These are phyloP conservation scores for Tetraodon nigroviridis DNA, from an alignment of 2,113 vertebrate genomes.

Conservation along the genomic window DNA sequence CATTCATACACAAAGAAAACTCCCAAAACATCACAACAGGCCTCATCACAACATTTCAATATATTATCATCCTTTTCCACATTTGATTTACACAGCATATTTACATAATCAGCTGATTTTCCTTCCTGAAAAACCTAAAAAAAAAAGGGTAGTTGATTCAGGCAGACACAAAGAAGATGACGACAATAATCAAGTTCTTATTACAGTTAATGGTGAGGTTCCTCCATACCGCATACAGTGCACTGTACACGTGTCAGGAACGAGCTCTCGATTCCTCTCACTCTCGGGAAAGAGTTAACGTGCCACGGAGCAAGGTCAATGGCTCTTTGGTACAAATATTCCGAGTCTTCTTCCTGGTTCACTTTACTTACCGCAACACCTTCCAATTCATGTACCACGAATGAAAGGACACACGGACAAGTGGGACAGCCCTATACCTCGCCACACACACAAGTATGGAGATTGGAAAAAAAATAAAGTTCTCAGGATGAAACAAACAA, in stretches of 20 bases:
- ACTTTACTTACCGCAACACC: conserved; percentile 21
- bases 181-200: conserved; percentile 43
- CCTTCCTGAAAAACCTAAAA: conserved; percentile 30
- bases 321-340: conserved; percentile 94
- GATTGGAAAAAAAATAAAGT: conserved; percentile 35
- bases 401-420: conserved; percentile 68
- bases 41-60: conserved; percentile 67
- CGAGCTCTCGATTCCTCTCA: conserved; percentile 23
- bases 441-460: conserved; percentile 81
- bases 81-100: conserved; percentile 70
- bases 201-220: conserved; percentile 51
- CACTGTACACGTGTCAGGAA: conserved; percentile 70
- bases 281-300: conserved; percentile 77
- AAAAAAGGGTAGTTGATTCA: conserved; percentile 42
- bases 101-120: conserved; percentile 66
- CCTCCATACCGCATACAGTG: conserved; percentile 65
- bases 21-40: too few species aligned
- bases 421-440: conserved; percentile 85
- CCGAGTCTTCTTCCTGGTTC: conserved; percentile 73
- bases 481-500: conserved; percentile 81
- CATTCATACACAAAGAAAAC: conserved; percentile 59
- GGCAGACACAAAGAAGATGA: conserved; percentile 41
- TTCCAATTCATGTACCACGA: conserved; percentile 78
- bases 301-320: conserved; percentile 85
- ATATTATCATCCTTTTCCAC: conserved; percentile 74